A percentile compares a stretch with the other conserved stretches of the same genome.
Evolutionary conservation across 2,113 vertebrate species (phyloP).

Genomic region (Struthidea cinerea): DNA sequence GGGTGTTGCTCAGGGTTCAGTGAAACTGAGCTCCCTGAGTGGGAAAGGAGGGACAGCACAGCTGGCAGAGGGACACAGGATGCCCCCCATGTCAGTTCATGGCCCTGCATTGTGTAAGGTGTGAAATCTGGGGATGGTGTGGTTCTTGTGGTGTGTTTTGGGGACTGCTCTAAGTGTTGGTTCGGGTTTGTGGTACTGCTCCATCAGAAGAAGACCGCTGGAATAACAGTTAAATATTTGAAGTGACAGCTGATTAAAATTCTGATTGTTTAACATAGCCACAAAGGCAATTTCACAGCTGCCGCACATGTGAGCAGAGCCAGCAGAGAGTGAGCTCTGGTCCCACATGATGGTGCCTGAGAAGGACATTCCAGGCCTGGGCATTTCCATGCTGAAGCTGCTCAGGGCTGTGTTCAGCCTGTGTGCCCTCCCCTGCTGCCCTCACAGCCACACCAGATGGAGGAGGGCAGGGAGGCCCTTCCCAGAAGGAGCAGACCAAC

Average conservation of each 20-base stretch:
- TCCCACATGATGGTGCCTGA: neutral
- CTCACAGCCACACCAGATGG: neutral
- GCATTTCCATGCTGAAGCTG: neutral
- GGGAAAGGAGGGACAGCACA: neutral
- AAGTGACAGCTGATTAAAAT: neutral
- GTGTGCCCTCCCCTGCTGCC: neutral
- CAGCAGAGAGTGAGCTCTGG: neutral
- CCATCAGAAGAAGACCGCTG: neutral
- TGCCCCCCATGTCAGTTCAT: fast-evolving
- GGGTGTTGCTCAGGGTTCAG: neutral
- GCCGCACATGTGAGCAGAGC: neutral
- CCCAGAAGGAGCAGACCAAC: neutral
- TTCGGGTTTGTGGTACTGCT: neutral
- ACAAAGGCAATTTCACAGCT: neutral
- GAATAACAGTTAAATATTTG: neutral
- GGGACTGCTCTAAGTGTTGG: neutral
- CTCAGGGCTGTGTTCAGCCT: neutral
- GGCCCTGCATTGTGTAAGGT: fast-evolving
- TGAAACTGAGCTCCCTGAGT: neutral
- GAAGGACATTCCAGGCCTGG: neutral
- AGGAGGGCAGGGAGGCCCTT: neutral
- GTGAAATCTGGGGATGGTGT: neutral
- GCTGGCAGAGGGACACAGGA: neutral
- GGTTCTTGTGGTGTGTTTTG: neutral
- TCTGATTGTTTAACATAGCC: neutral